These are phyloP conservation scores for Drosophila suboccidentalis DNA, from an alignment of 2,888 invertebrate genomes.

Conservation along the genomic window DNA sequence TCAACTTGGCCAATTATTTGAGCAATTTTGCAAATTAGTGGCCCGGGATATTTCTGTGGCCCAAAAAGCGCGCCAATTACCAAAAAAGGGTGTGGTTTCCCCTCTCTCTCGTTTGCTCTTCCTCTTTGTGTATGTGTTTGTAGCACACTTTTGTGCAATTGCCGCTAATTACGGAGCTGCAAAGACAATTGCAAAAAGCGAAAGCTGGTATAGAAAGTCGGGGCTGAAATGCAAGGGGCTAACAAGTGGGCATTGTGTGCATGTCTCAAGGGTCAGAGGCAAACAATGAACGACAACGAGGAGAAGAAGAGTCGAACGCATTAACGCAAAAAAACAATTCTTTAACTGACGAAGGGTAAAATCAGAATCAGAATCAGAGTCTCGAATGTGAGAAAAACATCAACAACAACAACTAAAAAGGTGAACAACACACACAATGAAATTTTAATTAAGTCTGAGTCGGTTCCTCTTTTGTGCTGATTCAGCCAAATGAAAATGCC, in stretches of 20 bases:
- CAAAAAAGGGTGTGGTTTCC: slow-evolving; percentile 22
- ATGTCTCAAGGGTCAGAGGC: slow-evolving; percentile 67
- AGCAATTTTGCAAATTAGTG: slow-evolving; percentile 77
- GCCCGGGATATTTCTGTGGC: slow-evolving; percentile 48
- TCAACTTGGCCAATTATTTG: slow-evolving; percentile 74
- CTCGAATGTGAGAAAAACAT: slow-evolving; percentile 10
- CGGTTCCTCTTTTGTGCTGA: slow-evolving; percentile 69
- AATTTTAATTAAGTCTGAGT: slow-evolving; percentile 79
- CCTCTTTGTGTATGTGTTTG: slow-evolving; percentile 13
- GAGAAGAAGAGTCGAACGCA: slow-evolving; percentile 34
- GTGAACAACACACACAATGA: slow-evolving; percentile 71
- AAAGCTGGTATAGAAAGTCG: slow-evolving; percentile 37
- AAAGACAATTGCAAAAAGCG: slow-evolving; percentile 49
- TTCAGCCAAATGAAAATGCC: slow-evolving; percentile 78
- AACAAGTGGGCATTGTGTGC: slow-evolving; percentile 61
- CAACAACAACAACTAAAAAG: slow-evolving; percentile 49
- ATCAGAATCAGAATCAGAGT: slow-evolving; percentile 61
- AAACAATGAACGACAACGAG: slow-evolving; percentile 52
- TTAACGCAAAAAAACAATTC: slow-evolving; percentile 62
- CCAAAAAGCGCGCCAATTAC: slow-evolving; percentile 65
- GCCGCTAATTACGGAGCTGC: slow-evolving; percentile 62
- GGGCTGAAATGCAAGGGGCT: slow-evolving; percentile 51
- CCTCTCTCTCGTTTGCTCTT: background rate
- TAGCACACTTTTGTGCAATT: slow-evolving; percentile 58
- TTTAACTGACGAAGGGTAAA: slow-evolving; percentile 62